These are phyloP conservation scores for Netelia virgata DNA, from an alignment of 2,888 invertebrate species.

Conservation along the genomic window DNA sequence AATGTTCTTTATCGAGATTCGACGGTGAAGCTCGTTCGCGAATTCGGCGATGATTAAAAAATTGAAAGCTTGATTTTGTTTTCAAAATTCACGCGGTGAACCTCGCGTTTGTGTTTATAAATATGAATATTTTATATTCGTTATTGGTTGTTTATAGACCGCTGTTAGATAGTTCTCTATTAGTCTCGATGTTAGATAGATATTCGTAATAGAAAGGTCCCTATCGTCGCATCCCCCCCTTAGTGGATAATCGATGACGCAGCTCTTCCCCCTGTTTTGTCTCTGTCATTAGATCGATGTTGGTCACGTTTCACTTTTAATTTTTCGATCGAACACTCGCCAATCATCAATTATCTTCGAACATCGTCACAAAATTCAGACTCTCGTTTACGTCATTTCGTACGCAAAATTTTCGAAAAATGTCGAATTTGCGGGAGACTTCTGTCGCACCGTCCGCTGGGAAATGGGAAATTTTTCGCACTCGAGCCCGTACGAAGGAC, in stretches of 20 bases:
- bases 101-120: slow-evolving; percentile 23
- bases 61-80: not conserved
- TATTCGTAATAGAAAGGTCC: slow-evolving; percentile 40
- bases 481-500: not conserved
- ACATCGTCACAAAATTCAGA: not conserved
- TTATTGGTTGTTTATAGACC: slow-evolving; percentile 61
- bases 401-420: not conserved
- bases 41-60: no score
- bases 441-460: not conserved
- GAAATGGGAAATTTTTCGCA: not conserved
- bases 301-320: slow-evolving; percentile 23
- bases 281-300: slow-evolving; percentile 55
- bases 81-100: not conserved
- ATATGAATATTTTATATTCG: slow-evolving; percentile 29
- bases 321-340: slow-evolving; percentile 12
- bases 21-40: no score
- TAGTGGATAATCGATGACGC: slow-evolving; percentile 31
- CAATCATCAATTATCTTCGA: not conserved
- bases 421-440: not conserved
- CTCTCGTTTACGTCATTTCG: not conserved
- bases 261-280: not conserved
- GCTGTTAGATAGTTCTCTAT: slow-evolving; percentile 50
- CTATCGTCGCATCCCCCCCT: slow-evolving; percentile 24
- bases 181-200: slow-evolving; percentile 65
- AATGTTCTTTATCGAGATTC: no score